Conservation (phyloP, 2,797 vertebrate species). For the Enteromius viviparus region DNA sequence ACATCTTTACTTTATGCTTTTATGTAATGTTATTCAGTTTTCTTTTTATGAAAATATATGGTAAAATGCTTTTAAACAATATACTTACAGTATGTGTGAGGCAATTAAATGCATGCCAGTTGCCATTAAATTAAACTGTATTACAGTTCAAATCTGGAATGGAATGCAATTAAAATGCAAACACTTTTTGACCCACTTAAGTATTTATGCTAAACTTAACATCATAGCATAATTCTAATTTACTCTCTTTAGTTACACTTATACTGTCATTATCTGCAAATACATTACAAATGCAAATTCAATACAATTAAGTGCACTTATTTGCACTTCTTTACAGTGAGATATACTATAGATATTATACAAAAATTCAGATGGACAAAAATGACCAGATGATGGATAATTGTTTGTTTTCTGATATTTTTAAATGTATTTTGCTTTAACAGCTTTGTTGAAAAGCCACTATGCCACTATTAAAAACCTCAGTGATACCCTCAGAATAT, state of each 20-base stretch:
- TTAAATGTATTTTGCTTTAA: neutral
- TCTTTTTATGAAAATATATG: no score
- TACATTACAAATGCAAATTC: neutral
- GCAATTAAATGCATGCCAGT: no score
- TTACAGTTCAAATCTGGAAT: no score
- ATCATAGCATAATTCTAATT: neutral
- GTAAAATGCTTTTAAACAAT: no score
- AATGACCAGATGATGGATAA: neutral
- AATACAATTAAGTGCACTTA: neutral
- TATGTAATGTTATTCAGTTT: no score
- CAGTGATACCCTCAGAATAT: neutral
- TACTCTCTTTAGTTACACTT: no score
- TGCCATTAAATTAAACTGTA: no score
- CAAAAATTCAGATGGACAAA: neutral
- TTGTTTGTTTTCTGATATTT: neutral
- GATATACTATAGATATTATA: neutral
- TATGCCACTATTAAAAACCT: neutral
- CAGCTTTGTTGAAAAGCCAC: neutral
- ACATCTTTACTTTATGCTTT: neutral
- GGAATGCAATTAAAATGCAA: no score
- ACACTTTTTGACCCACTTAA: no score
- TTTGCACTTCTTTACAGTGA: neutral
- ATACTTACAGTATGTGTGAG: no score
- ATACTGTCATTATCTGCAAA: neutral
- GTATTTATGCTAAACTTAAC: neutral